Percentiles rank a stretch among this genome's conserved stretches.
phyloP scores from a whole-genome alignment of 2,888 invertebrate species.

The Synanthedon formicaeformis region DNA sequence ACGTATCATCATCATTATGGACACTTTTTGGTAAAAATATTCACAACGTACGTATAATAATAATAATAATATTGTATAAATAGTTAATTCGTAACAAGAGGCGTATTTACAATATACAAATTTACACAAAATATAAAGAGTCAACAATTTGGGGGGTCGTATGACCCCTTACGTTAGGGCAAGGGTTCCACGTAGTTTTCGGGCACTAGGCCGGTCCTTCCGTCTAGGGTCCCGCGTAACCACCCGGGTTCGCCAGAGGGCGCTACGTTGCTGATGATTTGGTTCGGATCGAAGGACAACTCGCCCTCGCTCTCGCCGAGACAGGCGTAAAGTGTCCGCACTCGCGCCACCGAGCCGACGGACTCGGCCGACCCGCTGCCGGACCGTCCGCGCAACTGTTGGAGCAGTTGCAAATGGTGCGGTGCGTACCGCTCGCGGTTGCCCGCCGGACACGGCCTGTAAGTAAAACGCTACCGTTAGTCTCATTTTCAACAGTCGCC shows the following conservation, averaged over 20 bases:
- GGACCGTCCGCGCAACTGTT: constrained; percentile 39
- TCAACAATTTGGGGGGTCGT: constrained; percentile 28
- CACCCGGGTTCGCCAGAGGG: constrained; percentile 96
- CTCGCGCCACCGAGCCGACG: constrained; percentile 57
- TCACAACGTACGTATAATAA: constrained; percentile 61
- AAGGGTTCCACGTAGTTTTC: constrained; percentile 95
- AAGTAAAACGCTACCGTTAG: neutral
- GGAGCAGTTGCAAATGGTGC: constrained; percentile 53
- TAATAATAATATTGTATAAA: constrained; percentile 41
- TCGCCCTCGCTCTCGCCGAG: constrained; percentile 97
- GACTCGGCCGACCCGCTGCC: constrained; percentile 87
- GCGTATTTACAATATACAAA: constrained; percentile 65
- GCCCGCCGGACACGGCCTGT: neutral
- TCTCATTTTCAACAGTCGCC: neutral
- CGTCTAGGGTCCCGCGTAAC: constrained; percentile 94
- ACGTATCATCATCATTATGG: neutral
- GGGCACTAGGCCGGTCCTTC: constrained; percentile 92
- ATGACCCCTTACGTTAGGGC: constrained; percentile 58
- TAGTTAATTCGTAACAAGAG: constrained; percentile 65
- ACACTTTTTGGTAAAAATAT: constrained; percentile 60
- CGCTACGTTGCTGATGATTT: constrained; percentile 96
- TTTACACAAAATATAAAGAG: constrained; percentile 57
- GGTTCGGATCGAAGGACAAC: constrained; percentile 97
- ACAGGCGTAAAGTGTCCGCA: constrained; percentile 95
- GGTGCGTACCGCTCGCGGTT: constrained; percentile 37